Conservation (phyloP, 2,797 vertebrate species). For the Poecilia picta region DNA sequence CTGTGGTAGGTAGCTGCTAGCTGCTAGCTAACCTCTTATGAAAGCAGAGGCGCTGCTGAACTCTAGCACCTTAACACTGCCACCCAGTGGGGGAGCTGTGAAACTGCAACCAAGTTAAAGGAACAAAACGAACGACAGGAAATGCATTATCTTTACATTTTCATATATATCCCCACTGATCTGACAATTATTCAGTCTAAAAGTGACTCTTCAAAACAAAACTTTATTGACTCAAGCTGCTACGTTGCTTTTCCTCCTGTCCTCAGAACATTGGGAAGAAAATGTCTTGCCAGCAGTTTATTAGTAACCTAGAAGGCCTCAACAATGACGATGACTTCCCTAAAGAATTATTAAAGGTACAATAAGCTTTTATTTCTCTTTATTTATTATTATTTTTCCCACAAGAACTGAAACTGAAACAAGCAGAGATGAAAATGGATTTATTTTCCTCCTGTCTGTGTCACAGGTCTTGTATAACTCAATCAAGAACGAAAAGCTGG, state of each 20-base stretch:
- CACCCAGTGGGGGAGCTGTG: constrained; percentile 45
- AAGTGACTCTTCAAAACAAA: not conserved
- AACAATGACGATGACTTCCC: constrained; percentile 94
- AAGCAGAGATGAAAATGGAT: not conserved
- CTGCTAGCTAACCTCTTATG: constrained; percentile 4
- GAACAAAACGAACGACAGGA: not conserved
- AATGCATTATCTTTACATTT: not conserved
- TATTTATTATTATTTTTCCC: not conserved
- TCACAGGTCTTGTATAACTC: constrained; percentile 93
- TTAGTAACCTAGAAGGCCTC: constrained; percentile 93
- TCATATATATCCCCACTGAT: not conserved
- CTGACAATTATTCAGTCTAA: not conserved
- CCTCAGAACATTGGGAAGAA: constrained; percentile 97
- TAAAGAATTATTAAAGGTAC: constrained; percentile 96
- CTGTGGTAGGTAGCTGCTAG: constrained; percentile 12
- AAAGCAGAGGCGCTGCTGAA: not conserved
- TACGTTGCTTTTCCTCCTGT: constrained; percentile 18
- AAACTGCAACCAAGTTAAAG: constrained; percentile 3
- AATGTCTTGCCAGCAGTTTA: constrained; percentile 97
- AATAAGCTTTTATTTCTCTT: not conserved
- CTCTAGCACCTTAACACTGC: constrained; percentile 35
- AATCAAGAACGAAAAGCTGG: constrained; percentile 97
- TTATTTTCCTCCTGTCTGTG: not conserved
- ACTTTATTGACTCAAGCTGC: not conserved
- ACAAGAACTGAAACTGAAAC: too few species aligned